Percentiles rank a stretch among this genome's conserved stretches.
phyloP scores from a whole-genome alignment of 2,888 invertebrate species.

The Tenthredo livida region DNA sequence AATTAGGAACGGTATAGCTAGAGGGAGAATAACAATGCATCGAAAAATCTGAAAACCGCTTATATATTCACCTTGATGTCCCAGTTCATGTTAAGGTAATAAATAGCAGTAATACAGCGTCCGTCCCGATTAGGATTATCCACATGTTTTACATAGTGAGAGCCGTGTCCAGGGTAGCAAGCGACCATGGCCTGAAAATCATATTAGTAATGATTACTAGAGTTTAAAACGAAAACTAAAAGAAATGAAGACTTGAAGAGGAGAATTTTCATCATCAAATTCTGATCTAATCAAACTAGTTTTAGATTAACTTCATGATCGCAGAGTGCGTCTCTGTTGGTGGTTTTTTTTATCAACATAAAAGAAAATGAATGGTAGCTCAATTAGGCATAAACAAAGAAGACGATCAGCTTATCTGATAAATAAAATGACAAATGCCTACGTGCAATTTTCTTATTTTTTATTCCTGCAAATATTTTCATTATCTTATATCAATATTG shows the following conservation, averaged over 20 bases:
- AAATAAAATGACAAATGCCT: background rate
- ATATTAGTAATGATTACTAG: slow-evolving; percentile 53
- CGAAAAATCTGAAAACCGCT: no score
- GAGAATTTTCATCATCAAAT: background rate
- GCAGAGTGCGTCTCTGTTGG: background rate
- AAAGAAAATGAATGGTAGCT: background rate
- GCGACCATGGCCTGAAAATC: slow-evolving; percentile 96
- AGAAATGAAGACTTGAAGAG: background rate
- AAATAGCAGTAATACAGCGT: slow-evolving; percentile 97
- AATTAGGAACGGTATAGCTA: no score
- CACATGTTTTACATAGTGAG: slow-evolving; percentile 97
- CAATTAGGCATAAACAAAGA: background rate
- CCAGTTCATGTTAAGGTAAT: slow-evolving; percentile 98
- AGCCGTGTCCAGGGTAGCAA: slow-evolving; percentile 96
- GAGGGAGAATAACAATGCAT: no score
- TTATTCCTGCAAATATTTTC: background rate
- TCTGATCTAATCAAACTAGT: background rate
- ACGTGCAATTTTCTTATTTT: background rate
- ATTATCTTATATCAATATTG: slow-evolving; percentile 3
- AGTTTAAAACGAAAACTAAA: slow-evolving; percentile 41
- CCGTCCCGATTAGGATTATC: slow-evolving; percentile 99
- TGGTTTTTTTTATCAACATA: background rate
- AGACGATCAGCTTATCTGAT: background rate
- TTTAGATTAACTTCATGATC: background rate
- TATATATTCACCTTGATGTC: slow-evolving; percentile 84